A percentile compares a stretch with the other conserved stretches of the same genome.
These are phyloP conservation scores for Clepsis dumicolana DNA, from an alignment of 2,888 invertebrate species.

Conservation along the genomic window DNA sequence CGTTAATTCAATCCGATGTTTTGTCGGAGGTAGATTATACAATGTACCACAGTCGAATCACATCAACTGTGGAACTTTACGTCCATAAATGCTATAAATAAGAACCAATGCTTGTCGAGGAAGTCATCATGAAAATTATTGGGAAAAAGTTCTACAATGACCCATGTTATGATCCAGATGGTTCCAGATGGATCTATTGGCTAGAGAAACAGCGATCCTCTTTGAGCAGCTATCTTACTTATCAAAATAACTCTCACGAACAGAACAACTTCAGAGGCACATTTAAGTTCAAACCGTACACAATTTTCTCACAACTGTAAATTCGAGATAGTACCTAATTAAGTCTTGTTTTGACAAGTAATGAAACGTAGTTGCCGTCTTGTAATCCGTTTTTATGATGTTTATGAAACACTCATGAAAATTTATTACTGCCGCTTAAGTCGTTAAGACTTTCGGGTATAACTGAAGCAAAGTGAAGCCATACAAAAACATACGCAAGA, in stretches of 20 bases:
- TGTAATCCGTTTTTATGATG: background rate
- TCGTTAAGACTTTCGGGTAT: background rate
- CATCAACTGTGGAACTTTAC: background rate
- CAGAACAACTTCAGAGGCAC: no score
- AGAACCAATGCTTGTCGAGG: background rate
- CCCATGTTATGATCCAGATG: no score
- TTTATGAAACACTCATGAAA: background rate
- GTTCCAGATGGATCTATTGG: no score
- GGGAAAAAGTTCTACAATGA: no score
- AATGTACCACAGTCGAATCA: slow-evolving; percentile 3
- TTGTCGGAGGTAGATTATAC: slow-evolving; percentile 9
- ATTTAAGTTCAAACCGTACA: no score
- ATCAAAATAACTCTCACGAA: no score
- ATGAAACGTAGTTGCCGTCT: background rate
- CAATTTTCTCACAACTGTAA: no score
- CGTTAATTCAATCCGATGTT: slow-evolving; percentile 25
- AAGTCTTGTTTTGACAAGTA: no score
- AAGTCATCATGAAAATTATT: no score
- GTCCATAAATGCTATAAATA: background rate
- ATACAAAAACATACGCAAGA: background rate
- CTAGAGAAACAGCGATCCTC: no score
- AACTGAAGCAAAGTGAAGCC: background rate
- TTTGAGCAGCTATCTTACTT: no score
- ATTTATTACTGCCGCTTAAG: background rate
- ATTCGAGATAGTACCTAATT: no score